These are phyloP conservation scores for Alligator sinensis DNA, from an alignment of 2,113 vertebrate genomes.

Conservation along the genomic window DNA sequence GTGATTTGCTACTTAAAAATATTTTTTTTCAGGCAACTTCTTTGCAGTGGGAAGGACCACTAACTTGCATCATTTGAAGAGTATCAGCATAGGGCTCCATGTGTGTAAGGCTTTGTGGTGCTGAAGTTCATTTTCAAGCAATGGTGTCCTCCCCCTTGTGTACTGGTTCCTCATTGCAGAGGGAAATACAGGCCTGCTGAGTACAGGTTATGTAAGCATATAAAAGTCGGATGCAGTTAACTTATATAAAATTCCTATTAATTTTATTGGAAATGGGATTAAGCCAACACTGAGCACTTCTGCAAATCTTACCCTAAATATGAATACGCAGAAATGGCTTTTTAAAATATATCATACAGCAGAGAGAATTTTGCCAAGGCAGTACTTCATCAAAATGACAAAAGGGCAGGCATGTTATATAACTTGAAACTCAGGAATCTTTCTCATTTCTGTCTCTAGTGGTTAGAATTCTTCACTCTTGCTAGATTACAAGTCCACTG, in stretches of 20 bases:
- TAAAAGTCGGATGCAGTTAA: neutral
- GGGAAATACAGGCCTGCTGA: neutral
- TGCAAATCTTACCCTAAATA: neutral
- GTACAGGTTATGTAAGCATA: neutral
- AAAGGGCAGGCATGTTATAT: slow-evolving; percentile 51
- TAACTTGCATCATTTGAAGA: neutral
- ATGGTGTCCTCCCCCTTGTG: accelerated
- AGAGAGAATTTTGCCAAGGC: slow-evolving; percentile 33
- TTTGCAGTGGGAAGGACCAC: neutral
- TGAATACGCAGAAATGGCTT: neutral
- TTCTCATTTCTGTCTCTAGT: slow-evolving; percentile 70
- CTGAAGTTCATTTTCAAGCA: neutral
- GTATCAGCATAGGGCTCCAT: accelerated
- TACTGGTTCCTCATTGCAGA: accelerated
- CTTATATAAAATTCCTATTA: neutral
- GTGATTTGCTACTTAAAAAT: neutral
- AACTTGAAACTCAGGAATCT: slow-evolving; percentile 62
- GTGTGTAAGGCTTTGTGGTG: neutral
- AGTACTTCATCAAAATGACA: neutral
- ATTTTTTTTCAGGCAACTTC: too few species aligned
- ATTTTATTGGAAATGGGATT: neutral
- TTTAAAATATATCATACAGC: slow-evolving; percentile 36
- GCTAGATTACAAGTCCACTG: slow-evolving; percentile 69
- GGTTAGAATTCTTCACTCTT: slow-evolving; percentile 71
- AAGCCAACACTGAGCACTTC: neutral